Conservation (phyloP, 2,113 vertebrate genomes). For the Silurus glanis region DNA sequence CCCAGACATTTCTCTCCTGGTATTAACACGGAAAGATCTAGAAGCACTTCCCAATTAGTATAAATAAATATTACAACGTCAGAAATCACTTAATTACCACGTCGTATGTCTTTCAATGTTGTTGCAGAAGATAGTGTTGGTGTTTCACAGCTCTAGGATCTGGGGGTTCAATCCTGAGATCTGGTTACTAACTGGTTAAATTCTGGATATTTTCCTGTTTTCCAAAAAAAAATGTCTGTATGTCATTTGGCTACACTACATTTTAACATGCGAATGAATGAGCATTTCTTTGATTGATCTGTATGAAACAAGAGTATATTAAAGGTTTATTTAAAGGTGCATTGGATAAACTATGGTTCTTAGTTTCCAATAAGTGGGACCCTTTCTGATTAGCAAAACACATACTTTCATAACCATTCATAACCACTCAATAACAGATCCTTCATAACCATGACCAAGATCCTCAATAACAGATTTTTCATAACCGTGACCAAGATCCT, state of each 20-base stretch:
- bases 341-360: not conserved
- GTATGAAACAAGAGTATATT: too few relatives aligned
- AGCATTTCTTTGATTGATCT: not conserved
- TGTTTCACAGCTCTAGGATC: not conserved
- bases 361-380: not conserved
- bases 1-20: not conserved
- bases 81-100: not conserved
- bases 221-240: not conserved
- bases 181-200: not conserved
- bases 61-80: conserved; percentile 1
- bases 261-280: not conserved
- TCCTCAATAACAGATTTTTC: not conserved
- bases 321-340: not conserved
- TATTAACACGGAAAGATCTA: not conserved
- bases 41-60: not conserved
- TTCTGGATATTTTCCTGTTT: not conserved
- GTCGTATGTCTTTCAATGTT: not conserved
- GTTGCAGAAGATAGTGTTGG: not conserved
- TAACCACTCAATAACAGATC: not conserved
- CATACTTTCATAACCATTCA: too few relatives aligned
- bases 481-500: not conserved
- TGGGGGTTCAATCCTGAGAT: not conserved
- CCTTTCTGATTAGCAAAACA: not conserved
- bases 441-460: not conserved
- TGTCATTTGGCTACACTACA: not conserved